Percentiles rank a stretch among this genome's conserved stretches.
Evolutionary conservation across 92 coral and sea anemone species (phyloP).

Genomic region (Siderastrea radians): DNA sequence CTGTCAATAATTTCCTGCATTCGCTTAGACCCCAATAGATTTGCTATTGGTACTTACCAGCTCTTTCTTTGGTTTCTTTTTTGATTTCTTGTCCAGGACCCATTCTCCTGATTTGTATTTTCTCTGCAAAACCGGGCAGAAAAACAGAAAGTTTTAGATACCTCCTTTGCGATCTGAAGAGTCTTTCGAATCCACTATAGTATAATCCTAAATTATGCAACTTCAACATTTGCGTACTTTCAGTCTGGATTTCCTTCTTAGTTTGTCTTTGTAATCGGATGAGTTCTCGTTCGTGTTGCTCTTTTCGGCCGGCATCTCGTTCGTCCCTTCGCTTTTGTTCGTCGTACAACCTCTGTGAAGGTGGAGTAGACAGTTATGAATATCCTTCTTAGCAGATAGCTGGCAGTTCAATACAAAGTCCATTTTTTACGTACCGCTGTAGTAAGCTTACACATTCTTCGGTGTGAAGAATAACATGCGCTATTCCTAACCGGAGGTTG

Average conservation of each 20-base stretch:
- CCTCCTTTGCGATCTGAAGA: neutral
- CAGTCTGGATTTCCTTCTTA: neutral
- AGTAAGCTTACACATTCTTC: neutral
- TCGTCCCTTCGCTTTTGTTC: neutral
- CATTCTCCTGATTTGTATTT: conserved; percentile 10
- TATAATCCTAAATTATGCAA: neutral
- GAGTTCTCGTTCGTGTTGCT: neutral
- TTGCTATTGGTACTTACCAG: too few species aligned
- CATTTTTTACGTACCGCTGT: neutral
- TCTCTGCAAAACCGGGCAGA: neutral
- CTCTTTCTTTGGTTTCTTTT: too few species aligned
- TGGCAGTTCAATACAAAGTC: neutral
- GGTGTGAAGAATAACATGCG: conserved; percentile 3
- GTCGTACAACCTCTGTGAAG: neutral
- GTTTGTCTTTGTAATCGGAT: neutral
- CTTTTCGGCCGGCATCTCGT: too few species aligned
- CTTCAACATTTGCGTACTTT: neutral
- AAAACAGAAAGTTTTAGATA: too few species aligned
- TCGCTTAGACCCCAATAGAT: too few species aligned
- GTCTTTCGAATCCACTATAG: neutral
- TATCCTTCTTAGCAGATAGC: neutral
- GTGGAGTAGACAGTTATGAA: neutral
- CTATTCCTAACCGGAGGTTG: conserved; percentile 4
- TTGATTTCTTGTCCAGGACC: neutral
- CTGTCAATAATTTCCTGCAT: too few species aligned